Evolutionary conservation across 2,797 vertebrate genomes (phyloP), one percentile per base, ranked within the genome.

Genomic region (Phyllotis vaccarum): DNA sequence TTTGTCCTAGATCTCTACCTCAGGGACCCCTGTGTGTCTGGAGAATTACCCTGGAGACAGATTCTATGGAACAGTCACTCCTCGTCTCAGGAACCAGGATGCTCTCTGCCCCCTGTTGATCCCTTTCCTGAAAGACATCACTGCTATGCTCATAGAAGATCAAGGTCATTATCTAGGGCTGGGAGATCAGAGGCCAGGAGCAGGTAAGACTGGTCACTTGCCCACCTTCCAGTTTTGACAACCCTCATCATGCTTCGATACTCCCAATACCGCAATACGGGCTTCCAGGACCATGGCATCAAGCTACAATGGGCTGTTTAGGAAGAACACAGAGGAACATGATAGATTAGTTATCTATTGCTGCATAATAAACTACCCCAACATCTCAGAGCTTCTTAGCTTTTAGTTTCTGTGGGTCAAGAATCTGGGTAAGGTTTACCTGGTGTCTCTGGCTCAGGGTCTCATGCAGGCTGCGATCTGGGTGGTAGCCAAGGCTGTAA

Each of bases 81-180:
- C 58, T 14, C 95, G 97, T 49, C 81, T 83, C 0, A 96, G 98
- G 54, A 82, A 97, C 0, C 60, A 60, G 68, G 95, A 95, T 29
- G 34, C 98, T 87, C 96, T 98, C 94, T 99, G 98, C 64, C 98
- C 98, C 34, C 98, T 98, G 56, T 97, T 99, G 95, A 97, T 99
- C 95, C 99, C 99, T 1, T 98, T 99, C 82, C 98, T 99, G 93
- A 98, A 98, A 90, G 97, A 97, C 74, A 97, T 98, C 29, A 98
- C 99, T 75, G 98, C 98, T 52, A 75, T 98, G 6, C 97, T 99
- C 91, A 96, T 98, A 82, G 98, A 98, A 56, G 98, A 93, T 8
- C 98, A 98, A 98, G 98, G 93, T 40, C 78, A 0, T 0, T 10
- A 21, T 1, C 46, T 12, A 2, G 62, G 90, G 29, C 56, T 93